Base-by-base conservation (phyloP, 1,140 invertebrate species). In the Drosophila ercepeae region DNA sequence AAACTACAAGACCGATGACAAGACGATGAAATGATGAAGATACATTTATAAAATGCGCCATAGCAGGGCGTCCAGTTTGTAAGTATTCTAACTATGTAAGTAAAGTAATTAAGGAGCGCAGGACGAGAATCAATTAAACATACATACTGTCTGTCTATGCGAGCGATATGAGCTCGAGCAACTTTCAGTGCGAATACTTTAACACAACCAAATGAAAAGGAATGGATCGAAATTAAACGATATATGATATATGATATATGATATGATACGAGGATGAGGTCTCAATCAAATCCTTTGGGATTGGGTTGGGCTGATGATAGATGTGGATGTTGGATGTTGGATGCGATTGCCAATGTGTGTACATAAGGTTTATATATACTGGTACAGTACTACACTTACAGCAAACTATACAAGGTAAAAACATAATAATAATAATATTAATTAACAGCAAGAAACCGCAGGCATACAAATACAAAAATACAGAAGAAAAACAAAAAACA, bases 361-460 rank as follows among this genome's bases (percentile, higher is more conserved):
- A 69, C 53, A 75, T 79, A 79, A 65, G 57, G 53, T 65, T 61
- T 75, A 54, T 67, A 73, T 50, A 54, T 39, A 79, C 75, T 75
- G 75, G 72, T 68, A 71, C 75, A 84, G 75, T 69, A 88, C 82
- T 81, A 86, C 82, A 84, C 82, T 86, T 86, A 88, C 81, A 86
- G 81, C 72, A 86, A 86, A 86, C 81, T 86, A 86, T 86, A 86
- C 81, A 86, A 86, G 81, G 81, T 83, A 89, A 84, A 78, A 69
- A 74, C 61, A 82, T 16, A 39, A 39, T 39, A 32, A 39, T 32
- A 32, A 32, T 32, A 32, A 32, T 39, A 39, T 6, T 70, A 81
- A 83, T 71, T 58, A 52, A 75, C 34, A 34, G 41, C 52, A 27
- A 67, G 36, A 13, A 58, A 74, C 19, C 61, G 65, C 11, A 76